Conservation (phyloP, 2,797 vertebrate species). For the Leuciscus waleckii region DNA sequence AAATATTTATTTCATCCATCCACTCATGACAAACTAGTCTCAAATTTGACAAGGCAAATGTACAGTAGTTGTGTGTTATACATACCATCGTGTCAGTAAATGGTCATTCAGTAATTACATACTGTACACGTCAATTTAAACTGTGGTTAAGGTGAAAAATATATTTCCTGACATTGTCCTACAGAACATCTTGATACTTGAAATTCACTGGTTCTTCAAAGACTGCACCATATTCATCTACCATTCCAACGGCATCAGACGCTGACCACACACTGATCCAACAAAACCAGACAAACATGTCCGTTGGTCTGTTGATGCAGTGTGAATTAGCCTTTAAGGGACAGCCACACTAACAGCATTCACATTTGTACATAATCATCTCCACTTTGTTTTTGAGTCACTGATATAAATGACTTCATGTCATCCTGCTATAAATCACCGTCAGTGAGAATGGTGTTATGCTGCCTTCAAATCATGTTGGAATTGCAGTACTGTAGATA, state of each 20-base stretch:
- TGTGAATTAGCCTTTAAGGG: background rate
- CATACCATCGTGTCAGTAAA: background rate
- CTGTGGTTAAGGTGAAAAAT: background rate
- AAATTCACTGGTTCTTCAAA: background rate
- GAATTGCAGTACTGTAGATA: background rate
- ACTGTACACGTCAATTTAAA: background rate
- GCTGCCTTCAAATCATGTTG: background rate
- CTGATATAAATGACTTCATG: background rate
- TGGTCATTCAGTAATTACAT: no score
- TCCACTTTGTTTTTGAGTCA: background rate
- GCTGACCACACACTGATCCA: background rate
- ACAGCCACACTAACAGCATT: background rate
- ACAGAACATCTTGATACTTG: background rate
- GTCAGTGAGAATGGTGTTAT: background rate
- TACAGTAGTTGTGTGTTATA: background rate
- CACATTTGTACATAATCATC: background rate
- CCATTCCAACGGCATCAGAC: background rate
- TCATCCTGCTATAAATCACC: background rate
- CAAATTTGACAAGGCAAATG: background rate
- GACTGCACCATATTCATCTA: no score
- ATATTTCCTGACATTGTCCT: background rate
- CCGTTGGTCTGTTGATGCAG: background rate
- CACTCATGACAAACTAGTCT: background rate
- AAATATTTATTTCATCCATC: background rate
- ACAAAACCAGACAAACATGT: background rate